phyloP scores from a whole-genome alignment of 2,888 invertebrate species.

The Heliconius hortense region DNA sequence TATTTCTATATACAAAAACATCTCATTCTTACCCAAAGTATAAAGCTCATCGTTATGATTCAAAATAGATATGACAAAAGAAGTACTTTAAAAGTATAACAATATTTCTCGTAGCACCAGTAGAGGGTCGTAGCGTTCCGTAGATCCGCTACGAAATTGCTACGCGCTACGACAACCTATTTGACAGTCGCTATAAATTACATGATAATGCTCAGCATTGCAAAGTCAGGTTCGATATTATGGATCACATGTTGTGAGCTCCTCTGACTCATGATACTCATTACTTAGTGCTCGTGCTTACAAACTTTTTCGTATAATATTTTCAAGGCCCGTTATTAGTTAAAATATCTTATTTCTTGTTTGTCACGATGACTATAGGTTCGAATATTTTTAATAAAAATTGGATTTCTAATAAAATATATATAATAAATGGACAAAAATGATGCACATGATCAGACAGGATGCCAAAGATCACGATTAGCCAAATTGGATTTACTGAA shows the following conservation, averaged over 20 bases:
- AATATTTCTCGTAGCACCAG: conserved; percentile 4
- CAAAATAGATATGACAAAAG: background rate
- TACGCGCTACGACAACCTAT: conserved; percentile 22
- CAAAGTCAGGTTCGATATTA: conserved; percentile 16
- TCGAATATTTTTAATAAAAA: no score
- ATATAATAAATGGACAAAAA: no score
- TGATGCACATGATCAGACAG: no score
- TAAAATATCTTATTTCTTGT: background rate
- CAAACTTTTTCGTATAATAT: background rate
- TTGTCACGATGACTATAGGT: background rate
- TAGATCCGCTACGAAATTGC: conserved; percentile 19
- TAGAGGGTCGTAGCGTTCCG: conserved; percentile 3
- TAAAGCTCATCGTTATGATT: conserved; percentile 5
- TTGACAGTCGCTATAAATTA: conserved; percentile 23
- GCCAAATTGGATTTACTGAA: no score
- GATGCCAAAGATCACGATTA: no score
- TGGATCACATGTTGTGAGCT: background rate
- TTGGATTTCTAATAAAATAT: no score
- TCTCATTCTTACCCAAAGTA: background rate
- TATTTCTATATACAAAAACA: background rate
- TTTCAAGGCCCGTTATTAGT: background rate
- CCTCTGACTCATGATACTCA: background rate
- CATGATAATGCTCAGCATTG: conserved; percentile 11
- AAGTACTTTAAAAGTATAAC: conserved; percentile 16
- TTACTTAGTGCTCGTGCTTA: conserved; percentile 4